A percentile compares a stretch with the other conserved stretches of the same genome.
These are phyloP conservation scores for Metopia argyrocephala DNA, from an alignment of 2,888 invertebrate genomes.

Conservation along the genomic window DNA sequence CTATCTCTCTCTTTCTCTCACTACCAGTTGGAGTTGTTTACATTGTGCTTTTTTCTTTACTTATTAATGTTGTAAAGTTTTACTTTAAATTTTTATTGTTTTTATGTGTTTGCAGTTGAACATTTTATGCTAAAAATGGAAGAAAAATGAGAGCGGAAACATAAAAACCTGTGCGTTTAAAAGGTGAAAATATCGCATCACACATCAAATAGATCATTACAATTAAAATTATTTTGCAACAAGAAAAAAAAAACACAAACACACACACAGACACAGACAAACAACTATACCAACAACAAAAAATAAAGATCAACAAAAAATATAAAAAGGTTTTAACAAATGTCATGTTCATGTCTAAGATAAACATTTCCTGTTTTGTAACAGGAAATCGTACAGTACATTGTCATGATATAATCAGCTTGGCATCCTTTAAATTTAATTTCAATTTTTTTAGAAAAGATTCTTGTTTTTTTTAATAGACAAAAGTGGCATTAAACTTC, in stretches of 20 bases:
- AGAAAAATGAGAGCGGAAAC: constrained; percentile 49
- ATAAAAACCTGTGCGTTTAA: constrained; percentile 50
- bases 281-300: too few relatives aligned
- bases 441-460: too few relatives aligned
- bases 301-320: too few relatives aligned
- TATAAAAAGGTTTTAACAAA: background rate
- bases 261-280: too few relatives aligned
- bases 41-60: background rate
- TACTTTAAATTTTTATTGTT: background rate
- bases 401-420: too few relatives aligned
- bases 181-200: constrained; percentile 45
- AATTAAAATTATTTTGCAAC: constrained; percentile 8
- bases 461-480: too few relatives aligned
- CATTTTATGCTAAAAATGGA: background rate
- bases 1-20: background rate
- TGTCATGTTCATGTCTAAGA: background rate
- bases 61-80: constrained; percentile 40
- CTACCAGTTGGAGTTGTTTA: background rate
- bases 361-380: background rate
- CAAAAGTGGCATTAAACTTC: too few relatives aligned
- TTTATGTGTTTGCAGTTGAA: background rate
- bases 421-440: too few relatives aligned
- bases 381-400: too few relatives aligned
- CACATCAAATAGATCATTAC: background rate
- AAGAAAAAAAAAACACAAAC: too few relatives aligned